Conservation (phyloP, 2,113 vertebrate species). For the Physeter macrocephalus region DNA sequence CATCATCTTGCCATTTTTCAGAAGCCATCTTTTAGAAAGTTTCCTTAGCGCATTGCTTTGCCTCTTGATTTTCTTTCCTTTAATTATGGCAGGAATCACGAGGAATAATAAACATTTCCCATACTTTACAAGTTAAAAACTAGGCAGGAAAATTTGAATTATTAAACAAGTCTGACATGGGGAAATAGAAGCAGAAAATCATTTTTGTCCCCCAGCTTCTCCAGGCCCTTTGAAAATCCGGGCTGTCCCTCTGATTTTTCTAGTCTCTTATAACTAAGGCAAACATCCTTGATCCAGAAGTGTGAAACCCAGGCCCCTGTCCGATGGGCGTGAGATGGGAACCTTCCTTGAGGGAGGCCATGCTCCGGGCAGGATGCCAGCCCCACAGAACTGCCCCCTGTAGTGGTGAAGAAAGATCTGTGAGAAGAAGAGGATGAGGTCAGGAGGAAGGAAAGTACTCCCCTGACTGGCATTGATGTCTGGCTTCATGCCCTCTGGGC, state of each 20-base stretch:
- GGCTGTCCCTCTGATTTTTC: background rate
- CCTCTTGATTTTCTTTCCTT: background rate
- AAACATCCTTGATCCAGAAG: background rate
- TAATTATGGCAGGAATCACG: background rate
- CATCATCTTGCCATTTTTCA: background rate
- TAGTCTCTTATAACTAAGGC: background rate
- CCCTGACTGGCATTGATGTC: accelerated
- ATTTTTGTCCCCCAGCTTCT: background rate
- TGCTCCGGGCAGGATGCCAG: background rate
- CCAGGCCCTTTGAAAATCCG: background rate
- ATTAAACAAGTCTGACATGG: background rate
- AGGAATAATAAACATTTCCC: background rate
- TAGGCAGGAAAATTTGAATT: background rate
- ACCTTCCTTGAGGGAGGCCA: background rate
- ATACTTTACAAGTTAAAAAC: conserved; percentile 8
- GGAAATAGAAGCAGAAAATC: background rate
- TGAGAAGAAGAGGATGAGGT: background rate
- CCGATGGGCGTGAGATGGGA: accelerated
- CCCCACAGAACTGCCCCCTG: background rate
- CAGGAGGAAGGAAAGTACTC: background rate
- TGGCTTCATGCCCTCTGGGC: background rate
- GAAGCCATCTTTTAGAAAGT: background rate
- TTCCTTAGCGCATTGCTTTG: background rate
- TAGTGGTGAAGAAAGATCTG: accelerated
- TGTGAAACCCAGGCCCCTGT: accelerated